Percentiles rank a stretch among this genome's conserved stretches.
These are phyloP conservation scores for Trichopria drosophilae DNA, from an alignment of 2,888 invertebrate species.

Conservation along the genomic window DNA sequence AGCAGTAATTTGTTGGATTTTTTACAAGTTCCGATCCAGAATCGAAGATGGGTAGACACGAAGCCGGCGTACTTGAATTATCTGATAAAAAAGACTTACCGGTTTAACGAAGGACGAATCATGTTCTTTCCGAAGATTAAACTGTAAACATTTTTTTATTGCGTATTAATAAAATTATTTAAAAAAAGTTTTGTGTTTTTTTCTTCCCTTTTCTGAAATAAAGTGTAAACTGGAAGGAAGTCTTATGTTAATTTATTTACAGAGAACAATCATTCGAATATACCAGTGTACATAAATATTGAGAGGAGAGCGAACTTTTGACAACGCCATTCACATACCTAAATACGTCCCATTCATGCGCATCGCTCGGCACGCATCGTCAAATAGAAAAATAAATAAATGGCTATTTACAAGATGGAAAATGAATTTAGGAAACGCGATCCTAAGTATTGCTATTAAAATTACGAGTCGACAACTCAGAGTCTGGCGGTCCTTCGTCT, in stretches of 20 bases:
- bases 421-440: slow-evolving; percentile 38
- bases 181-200: background rate
- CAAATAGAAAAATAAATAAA: slow-evolving; percentile 55
- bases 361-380: slow-evolving; percentile 38
- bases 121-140: slow-evolving; percentile 47
- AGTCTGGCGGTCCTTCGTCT: too few relatives aligned
- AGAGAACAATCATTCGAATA: slow-evolving; percentile 47
- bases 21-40: slow-evolving; percentile 60
- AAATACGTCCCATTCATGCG: too few relatives aligned
- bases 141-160: slow-evolving; percentile 2
- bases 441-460: slow-evolving; percentile 38
- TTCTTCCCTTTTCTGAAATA: background rate
- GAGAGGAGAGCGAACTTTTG: slow-evolving; percentile 34
- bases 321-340: slow-evolving; percentile 47
- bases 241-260: slow-evolving; percentile 50
- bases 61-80: slow-evolving; percentile 41
- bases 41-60: slow-evolving; percentile 62
- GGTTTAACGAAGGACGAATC: slow-evolving; percentile 31
- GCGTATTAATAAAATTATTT: too few relatives aligned
- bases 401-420: slow-evolving; percentile 53
- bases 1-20: slow-evolving; percentile 71
- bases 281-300: slow-evolving; percentile 46
- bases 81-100: slow-evolving; percentile 3
- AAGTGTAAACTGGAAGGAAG: slow-evolving; percentile 28
- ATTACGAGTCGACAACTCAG: slow-evolving; percentile 35